These are phyloP conservation scores for Sinopyrophorus schimmeli DNA, from an alignment of 2,888 invertebrate species.

Conservation along the genomic window DNA sequence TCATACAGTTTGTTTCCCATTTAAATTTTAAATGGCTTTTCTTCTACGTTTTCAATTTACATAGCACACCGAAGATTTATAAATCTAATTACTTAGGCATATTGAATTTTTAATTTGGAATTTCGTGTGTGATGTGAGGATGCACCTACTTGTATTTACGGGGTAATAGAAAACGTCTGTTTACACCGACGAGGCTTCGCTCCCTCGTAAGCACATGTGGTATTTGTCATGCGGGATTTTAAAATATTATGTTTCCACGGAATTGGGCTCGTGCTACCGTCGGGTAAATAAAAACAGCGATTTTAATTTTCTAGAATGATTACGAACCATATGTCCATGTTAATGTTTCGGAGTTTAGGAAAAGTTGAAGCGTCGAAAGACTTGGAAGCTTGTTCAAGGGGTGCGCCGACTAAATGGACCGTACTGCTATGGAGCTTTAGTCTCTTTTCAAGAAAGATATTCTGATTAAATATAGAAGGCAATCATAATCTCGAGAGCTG, in stretches of 20 bases:
- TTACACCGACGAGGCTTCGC: slow-evolving; percentile 21
- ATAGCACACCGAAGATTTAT: too few species aligned
- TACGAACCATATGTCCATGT: slow-evolving; percentile 26
- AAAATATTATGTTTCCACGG: slow-evolving; percentile 49
- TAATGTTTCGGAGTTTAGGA: slow-evolving; percentile 14
- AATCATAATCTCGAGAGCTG: slow-evolving; percentile 34
- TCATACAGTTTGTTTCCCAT: too few species aligned
- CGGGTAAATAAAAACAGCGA: slow-evolving; percentile 46
- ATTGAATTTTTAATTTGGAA: too few species aligned
- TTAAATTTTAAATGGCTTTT: too few species aligned
- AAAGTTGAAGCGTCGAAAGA: slow-evolving; percentile 20
- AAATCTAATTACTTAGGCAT: too few species aligned
- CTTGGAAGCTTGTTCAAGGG: slow-evolving; percentile 21
- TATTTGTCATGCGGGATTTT: slow-evolving; percentile 42
- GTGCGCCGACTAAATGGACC: slow-evolving; percentile 31
- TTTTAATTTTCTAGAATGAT: slow-evolving; percentile 40
- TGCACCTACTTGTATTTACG: slow-evolving; percentile 14
- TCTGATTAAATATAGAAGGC: slow-evolving; percentile 34
- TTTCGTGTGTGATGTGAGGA: too few species aligned
- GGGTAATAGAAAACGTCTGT: slow-evolving; percentile 28
- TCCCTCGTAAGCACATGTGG: slow-evolving; percentile 34
- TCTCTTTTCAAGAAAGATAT: slow-evolving; percentile 24
- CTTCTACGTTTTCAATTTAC: too few species aligned
- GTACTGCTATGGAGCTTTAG: slow-evolving; percentile 27
- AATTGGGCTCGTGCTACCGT: slow-evolving; percentile 48